A percentile compares a stretch with the other conserved stretches of the same genome.
These are phyloP conservation scores for Protodeltote pygarga DNA, from an alignment of 2,888 invertebrate genomes.

Conservation along the genomic window DNA sequence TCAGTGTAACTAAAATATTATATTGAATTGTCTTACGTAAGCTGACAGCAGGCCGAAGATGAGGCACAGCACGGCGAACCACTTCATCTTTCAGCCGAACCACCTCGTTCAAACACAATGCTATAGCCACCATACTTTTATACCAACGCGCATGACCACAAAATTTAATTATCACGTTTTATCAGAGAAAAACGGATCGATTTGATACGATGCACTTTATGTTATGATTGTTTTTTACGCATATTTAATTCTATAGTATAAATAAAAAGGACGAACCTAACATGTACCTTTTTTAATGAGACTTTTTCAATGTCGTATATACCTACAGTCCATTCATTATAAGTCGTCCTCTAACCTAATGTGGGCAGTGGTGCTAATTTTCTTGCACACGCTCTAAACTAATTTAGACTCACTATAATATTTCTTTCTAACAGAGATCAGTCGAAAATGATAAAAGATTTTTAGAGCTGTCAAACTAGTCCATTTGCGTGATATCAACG, in stretches of 20 bases:
- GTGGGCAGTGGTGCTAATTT: too few relatives aligned
- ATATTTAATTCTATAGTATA: not conserved
- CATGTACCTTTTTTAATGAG: not conserved
- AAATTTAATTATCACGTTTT: constrained; percentile 39
- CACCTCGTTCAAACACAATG: constrained; percentile 5
- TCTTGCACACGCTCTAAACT: too few relatives aligned
- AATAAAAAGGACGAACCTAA: not conserved
- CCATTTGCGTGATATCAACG: too few relatives aligned
- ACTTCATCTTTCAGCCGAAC: constrained; percentile 61
- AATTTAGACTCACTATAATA: too few relatives aligned
- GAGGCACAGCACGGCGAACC: constrained; percentile 57
- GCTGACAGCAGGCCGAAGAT: constrained; percentile 58
- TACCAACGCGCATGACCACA: constrained; percentile 35
- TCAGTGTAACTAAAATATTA: not conserved
- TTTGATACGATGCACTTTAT: constrained; percentile 19
- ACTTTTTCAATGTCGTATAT: not conserved
- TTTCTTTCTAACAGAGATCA: too few relatives aligned
- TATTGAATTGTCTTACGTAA: constrained; percentile 54
- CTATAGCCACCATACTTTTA: constrained; percentile 41
- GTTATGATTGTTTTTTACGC: constrained; percentile 5
- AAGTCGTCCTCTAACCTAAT: too few relatives aligned
- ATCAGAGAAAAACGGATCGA: constrained; percentile 32
- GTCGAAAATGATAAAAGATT: too few relatives aligned
- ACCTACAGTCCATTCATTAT: too few relatives aligned
- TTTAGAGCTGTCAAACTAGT: too few relatives aligned